Base-by-base conservation (phyloP, 2,888 invertebrate species). In the Auanema sp. region DNA sequence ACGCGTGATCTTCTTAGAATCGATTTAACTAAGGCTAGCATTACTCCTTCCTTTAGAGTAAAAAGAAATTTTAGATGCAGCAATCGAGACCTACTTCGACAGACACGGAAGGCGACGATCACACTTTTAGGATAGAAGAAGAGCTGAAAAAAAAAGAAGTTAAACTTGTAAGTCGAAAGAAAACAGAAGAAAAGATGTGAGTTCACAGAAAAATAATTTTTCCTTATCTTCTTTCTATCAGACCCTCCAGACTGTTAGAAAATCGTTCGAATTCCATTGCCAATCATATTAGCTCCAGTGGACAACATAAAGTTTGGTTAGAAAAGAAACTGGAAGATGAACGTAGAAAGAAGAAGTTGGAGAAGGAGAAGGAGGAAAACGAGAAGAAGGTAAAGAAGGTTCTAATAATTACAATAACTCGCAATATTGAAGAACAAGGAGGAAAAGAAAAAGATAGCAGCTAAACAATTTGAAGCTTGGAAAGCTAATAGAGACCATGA, bases 391-490 rank as follows among this genome's bases (percentile, higher is more conserved):
- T 47, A 8, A 55, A 69, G 51, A 33, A 18, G 4, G 4, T 5
- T 47, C 3, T 18, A 5, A 47, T 3, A 5, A 47, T 47, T 3
- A 47, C 47, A 47, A 47, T 5, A 18, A 18, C 18, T 6, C 6
- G 21, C 16, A 50, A 50, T n/a, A 33, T 4, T 58, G 44, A n/a
- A 61, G 55, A 59, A 60, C 8, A 63, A 69, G 51, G 69, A 68
- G 24, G 69, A 72, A 43, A 61, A 65, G 14, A 47, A 59, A 18
- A 63, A 66, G 18, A 68, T 65, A 33, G 60, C 72, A 10, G 57
- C 63, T 3, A 64, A 60, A 50, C 55, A 66, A 1, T 72, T 68
- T 40, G 65, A 68, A 16, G 16, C 61, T 52, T 72, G 72, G 72
- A 67, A 67, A 23, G 42, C 51, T 24, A 61, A 68, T 23, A 42